Base-by-base conservation (phyloP, 2,888 invertebrate species). In the Physocephala rufipes region DNA sequence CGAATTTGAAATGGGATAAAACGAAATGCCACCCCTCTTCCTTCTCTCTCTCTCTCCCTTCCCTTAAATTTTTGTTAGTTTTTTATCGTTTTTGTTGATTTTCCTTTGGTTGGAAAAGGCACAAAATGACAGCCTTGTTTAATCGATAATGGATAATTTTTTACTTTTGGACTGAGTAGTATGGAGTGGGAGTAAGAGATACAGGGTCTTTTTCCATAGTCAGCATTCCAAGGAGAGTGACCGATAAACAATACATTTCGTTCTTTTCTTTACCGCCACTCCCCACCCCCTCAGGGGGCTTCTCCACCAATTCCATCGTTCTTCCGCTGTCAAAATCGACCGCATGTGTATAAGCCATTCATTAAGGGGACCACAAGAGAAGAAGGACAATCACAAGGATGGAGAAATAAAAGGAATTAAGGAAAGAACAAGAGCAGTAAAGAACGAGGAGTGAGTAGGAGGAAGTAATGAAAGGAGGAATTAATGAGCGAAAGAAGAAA, bases 91-190 rank as follows among this genome's bases (percentile, higher is more conserved):
- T 30, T 67, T 58, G 43, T n/a, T 21, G 9, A 43, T 24, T 24
- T 24, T 49, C n/a, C n/a, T 30, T 19, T 19, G 15, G 30, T 12
- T 67, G 13, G 5, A 2, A 13, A 1, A 3, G 16, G 16, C 16
- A 58, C 12, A 58, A 55, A 58, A 58, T 13, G 19, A n/a, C 49
- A 55, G 67, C 70, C 64, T 65, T 65, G 65, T 73, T 73, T 73
- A 68, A 71, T 73, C 71, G 68, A 73, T 73, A 71, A 71, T 68
- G 65, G 73, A 53, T 43, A n/a, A 58, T 71, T 51, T 49, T 59
- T 45, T 43, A 64, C 66, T 28, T 26, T 64, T 47, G 47, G 49
- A 26, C 16, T 49, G 16, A 2, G 21, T n/a, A n/a, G 19, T 7
- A 53, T 13, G 3, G 49, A 36, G 43, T 15, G 24, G 21, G 66